Evolutionary conservation across 2,113 vertebrate genomes (phyloP).

Genomic region (Heteronetta atricapilla): DNA sequence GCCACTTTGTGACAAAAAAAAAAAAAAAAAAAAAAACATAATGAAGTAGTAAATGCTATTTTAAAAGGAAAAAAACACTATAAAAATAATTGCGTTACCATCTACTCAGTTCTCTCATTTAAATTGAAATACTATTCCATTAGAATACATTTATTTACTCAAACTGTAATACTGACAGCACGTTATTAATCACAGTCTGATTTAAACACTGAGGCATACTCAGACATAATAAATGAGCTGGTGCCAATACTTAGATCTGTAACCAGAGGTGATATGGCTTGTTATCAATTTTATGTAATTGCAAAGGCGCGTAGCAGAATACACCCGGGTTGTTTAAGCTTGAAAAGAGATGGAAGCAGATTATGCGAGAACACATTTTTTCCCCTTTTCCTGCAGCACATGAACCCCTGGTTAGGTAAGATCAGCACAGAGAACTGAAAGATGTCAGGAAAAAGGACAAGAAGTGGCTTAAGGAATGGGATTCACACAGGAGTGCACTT

Average conservation of each 20-base stretch:
- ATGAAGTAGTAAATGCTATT: not conserved
- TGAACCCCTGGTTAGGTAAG: rapidly evolving
- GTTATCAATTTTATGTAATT: not conserved
- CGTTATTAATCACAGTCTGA: not conserved
- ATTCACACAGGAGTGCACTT: not conserved
- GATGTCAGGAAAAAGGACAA: not conserved
- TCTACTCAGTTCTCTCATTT: not conserved
- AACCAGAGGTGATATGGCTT: not conserved
- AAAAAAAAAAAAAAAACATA: not conserved
- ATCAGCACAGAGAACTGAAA: not conserved
- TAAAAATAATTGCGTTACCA: not conserved
- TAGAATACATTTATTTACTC: not conserved
- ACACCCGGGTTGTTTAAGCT: not conserved
- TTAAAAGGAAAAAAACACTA: not conserved
- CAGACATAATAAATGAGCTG: not conserved
- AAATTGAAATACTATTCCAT: not conserved
- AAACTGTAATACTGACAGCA: not conserved
- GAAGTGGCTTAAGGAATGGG: rapidly evolving
- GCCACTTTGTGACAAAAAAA: not conserved
- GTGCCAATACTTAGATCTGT: not conserved
- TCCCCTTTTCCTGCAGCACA: not conserved
- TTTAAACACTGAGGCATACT: not conserved
- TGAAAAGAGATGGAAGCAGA: not conserved
- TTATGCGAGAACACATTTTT: not conserved
- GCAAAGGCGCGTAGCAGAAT: not conserved